Evolutionary conservation across 2,113 vertebrate species (phyloP).

Genomic region (Martes martes): DNA sequence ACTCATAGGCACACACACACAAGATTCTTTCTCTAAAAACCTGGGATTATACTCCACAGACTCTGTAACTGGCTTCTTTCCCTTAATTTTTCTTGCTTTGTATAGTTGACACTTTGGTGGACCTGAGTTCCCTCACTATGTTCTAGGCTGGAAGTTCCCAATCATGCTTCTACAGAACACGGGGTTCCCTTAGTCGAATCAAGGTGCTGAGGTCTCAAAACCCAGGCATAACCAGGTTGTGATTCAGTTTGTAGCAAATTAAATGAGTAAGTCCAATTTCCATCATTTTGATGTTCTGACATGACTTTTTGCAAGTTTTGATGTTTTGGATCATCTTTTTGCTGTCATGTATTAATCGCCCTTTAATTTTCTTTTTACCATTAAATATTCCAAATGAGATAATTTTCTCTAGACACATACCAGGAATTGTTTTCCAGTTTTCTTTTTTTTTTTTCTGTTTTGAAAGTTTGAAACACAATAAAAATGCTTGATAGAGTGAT

Average conservation of each 20-base stretch:
- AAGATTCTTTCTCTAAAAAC: background rate
- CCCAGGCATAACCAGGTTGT: background rate
- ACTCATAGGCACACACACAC: rapidly evolving
- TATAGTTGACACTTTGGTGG: background rate
- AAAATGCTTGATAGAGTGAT: background rate
- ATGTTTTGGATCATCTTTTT: background rate
- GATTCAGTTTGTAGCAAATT: background rate
- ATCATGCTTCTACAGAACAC: background rate
- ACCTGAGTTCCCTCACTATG: background rate
- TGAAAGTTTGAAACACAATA: constrained; percentile 1
- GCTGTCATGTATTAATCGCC: background rate
- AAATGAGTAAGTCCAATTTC: background rate
- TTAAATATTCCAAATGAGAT: background rate
- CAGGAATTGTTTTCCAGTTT: background rate
- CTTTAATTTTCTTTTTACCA: background rate
- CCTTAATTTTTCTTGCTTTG: background rate
- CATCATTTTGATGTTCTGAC: background rate
- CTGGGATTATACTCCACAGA: background rate
- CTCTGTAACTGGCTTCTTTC: background rate
- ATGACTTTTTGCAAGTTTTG: background rate
- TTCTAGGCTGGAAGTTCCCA: background rate
- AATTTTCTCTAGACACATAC: background rate
- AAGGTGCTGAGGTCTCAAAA: background rate
- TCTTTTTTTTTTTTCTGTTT: background rate
- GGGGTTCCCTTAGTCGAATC: background rate